Evolutionary conservation across 1,140 invertebrate genomes (phyloP).

Genomic region (Caerostris darwini): DNA sequence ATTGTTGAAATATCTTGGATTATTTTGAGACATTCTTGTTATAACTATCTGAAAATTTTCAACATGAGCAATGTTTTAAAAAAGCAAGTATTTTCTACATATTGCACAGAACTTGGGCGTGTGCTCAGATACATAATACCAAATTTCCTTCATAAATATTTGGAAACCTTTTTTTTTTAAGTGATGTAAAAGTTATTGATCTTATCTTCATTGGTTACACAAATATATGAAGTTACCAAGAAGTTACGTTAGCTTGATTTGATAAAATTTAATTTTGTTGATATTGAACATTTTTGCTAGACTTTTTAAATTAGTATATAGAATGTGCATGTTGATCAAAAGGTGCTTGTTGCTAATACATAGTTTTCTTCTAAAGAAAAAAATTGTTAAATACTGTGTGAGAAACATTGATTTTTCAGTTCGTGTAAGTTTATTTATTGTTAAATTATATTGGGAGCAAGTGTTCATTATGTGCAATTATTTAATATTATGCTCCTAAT

Average conservation of each 20-base stretch:
- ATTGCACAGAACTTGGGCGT: neutral
- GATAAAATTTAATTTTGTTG: slow-evolving; percentile 63
- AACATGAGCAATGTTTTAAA: neutral
- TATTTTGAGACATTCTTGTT: neutral
- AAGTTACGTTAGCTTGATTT: slow-evolving; percentile 46
- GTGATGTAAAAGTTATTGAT: neutral
- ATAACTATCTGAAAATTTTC: neutral
- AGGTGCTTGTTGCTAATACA: slow-evolving; percentile 53
- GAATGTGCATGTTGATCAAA: slow-evolving; percentile 36
- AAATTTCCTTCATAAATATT: slow-evolving; percentile 28
- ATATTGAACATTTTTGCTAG: slow-evolving; percentile 40
- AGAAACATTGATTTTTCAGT: neutral
- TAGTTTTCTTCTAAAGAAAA: slow-evolving; percentile 8
- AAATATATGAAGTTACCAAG: slow-evolving; percentile 21
- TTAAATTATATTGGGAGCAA: slow-evolving; percentile 26
- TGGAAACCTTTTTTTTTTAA: slow-evolving; percentile 1
- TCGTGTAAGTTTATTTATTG: slow-evolving; percentile 43
- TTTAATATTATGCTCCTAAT: slow-evolving; percentile 48
- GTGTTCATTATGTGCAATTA: slow-evolving; percentile 70
- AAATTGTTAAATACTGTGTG: neutral
- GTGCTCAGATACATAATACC: neutral
- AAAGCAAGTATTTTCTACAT: neutral
- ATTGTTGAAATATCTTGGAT: neutral
- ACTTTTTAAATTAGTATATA: slow-evolving; percentile 34
- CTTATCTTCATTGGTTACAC: slow-evolving; percentile 1